Percentiles rank a stretch among this genome's conserved stretches.
Conservation (phyloP, 2,888 invertebrate genomes). For the Lasioglossum villosulum region DNA sequence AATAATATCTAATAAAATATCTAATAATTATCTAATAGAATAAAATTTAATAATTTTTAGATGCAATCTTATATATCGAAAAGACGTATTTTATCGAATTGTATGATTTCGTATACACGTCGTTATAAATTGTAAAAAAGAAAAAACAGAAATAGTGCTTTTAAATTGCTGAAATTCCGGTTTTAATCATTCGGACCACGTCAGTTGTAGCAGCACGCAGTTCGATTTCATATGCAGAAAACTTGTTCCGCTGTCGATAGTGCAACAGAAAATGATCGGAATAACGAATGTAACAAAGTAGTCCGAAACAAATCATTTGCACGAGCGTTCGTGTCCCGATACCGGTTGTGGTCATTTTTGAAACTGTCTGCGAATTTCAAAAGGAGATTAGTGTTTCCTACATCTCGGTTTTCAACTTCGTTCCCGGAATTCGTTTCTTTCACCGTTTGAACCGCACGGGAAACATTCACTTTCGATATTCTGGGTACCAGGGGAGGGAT, state of each 20-base stretch:
- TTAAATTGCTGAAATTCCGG: too few species aligned
- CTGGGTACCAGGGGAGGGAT: background rate
- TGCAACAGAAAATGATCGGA: constrained; percentile 15
- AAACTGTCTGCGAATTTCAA: background rate
- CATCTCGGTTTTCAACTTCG: background rate
- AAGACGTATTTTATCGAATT: too few species aligned
- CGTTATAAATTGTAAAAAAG: too few species aligned
- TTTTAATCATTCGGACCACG: too few species aligned
- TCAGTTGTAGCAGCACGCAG: background rate
- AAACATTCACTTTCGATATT: constrained; percentile 2
- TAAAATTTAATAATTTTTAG: too few species aligned
- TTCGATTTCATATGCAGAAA: background rate
- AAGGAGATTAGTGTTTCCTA: background rate
- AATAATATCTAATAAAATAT: too few species aligned
- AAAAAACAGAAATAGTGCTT: too few species aligned
- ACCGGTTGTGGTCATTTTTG: background rate
- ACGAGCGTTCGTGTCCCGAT: background rate
- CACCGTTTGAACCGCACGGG: background rate
- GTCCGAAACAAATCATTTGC: background rate
- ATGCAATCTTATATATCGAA: too few species aligned
- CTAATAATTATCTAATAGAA: too few species aligned
- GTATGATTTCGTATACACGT: too few species aligned
- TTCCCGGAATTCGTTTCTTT: background rate
- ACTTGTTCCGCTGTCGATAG: constrained; percentile 14
- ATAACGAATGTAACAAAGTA: background rate